A percentile compares a stretch with the other conserved stretches of the same genome.
Conservation (phyloP, 2,888 invertebrate genomes). For the Drosophila robusta region DNA sequence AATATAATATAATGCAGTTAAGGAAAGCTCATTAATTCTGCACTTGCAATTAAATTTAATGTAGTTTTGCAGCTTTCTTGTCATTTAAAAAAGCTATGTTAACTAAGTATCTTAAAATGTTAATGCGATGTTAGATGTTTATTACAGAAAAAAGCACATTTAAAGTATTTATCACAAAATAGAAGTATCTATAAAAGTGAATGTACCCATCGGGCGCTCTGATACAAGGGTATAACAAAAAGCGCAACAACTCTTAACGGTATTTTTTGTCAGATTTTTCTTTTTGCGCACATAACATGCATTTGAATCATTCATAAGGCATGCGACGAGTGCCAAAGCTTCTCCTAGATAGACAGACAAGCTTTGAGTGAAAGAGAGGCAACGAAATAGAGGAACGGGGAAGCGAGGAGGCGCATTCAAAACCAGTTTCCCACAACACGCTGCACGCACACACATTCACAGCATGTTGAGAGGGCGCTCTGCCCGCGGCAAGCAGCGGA, state of each 20-base stretch:
- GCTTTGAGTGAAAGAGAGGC: slow-evolving; percentile 10
- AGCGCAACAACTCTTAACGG: slow-evolving; percentile 78
- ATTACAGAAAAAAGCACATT: too few species aligned
- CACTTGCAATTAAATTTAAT: too few species aligned
- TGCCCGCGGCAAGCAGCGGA: background rate
- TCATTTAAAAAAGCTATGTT: background rate
- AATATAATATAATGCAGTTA: too few species aligned
- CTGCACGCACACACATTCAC: slow-evolving; percentile 50
- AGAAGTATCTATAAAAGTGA: background rate
- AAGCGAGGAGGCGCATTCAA: slow-evolving; percentile 36
- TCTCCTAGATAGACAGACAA: slow-evolving; percentile 33
- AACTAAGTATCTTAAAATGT: background rate
- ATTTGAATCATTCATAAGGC: slow-evolving; percentile 81
- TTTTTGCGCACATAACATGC: slow-evolving; percentile 73
- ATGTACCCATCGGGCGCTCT: slow-evolving; percentile 11
- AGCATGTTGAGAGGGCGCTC: slow-evolving; percentile 38
- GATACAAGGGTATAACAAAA: slow-evolving; percentile 39
- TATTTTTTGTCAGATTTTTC: slow-evolving; percentile 50
- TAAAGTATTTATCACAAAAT: too few species aligned
- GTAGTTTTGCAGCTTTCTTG: too few species aligned
- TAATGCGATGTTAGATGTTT: too few species aligned
- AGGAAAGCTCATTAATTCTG: background rate
- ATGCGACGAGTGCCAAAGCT: slow-evolving; percentile 74
- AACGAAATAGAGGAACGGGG: background rate
- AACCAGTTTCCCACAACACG: slow-evolving; percentile 67